These are phyloP conservation scores for Hydrotaea cyrtoneurina DNA, from an alignment of 2,888 invertebrate species.

Conservation along the genomic window DNA sequence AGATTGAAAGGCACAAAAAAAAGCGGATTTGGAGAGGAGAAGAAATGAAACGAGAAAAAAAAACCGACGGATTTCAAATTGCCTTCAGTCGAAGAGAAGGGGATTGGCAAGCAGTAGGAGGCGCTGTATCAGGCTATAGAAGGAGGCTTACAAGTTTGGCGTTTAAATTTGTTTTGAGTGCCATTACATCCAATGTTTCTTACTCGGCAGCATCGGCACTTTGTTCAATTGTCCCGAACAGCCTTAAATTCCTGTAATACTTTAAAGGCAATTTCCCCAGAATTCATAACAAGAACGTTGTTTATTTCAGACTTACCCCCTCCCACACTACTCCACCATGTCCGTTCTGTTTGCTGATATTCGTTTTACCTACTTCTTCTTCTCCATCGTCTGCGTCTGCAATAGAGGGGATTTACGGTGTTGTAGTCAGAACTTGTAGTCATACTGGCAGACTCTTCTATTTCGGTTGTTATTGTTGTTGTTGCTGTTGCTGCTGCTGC, in stretches of 20 bases:
- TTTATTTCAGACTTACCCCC: neutral
- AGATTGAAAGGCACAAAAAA: constrained; percentile 18
- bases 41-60: neutral
- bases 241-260: constrained; percentile 9
- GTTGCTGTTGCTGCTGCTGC: neutral
- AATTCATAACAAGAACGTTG: neutral
- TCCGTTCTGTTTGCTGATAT: too few relatives aligned
- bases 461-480: neutral
- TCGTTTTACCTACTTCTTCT: too few relatives aligned
- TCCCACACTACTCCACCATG: too few relatives aligned
- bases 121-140: neutral
- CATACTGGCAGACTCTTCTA: neutral
- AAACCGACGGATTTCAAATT: neutral
- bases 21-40: neutral
- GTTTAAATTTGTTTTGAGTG: constrained; percentile 28
- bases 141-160: constrained; percentile 11
- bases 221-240: constrained; percentile 29
- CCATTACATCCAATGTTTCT: constrained; percentile 18
- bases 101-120: too few relatives aligned
- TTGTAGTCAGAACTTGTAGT: neutral
- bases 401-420: neutral
- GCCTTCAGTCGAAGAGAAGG: neutral
- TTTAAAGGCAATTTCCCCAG: neutral
- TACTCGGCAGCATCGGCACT: neutral
- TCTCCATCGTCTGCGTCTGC: neutral